Evolutionary conservation across 2,888 invertebrate species (phyloP), one percentile per base, ranked within the genome.

Genomic region (Sinelater perroti): DNA sequence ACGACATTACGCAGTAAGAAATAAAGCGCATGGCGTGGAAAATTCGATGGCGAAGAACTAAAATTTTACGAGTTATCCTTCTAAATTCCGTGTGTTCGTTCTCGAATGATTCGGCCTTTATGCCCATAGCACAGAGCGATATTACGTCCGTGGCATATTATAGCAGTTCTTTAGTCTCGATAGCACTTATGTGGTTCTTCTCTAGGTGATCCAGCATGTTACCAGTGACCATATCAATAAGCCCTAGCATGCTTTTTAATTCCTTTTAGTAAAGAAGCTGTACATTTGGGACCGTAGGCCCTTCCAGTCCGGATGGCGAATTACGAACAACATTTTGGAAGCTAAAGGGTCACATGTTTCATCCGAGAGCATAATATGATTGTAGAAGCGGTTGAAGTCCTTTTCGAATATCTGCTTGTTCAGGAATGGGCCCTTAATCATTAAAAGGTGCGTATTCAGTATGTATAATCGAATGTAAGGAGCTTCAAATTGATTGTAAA

Each of bases 251-350:
- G 26, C 70, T 70, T 66, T 78, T 82, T 60, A 70, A 68, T 83
- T 83, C 13, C 80, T 81, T 1, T 79, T 75, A 1, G 82, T 80
- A 65, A 84, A 79, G 0, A 80, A 79, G 0, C 83, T 82, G 0
- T 81, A 79, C 21, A 83, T 73, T 58, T 81, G 81, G 1, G 76
- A 69, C 11, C 84, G 72, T 11, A 83, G 66, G 30, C 75, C 74
- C 62, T 78, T 81, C 84, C 84, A 84, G 1, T 77, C 76, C 0
- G 79, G 77, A 45, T 79, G 81, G 47, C 75, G 77, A 33, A 80
- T 57, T 1, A 77, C 73, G 50, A 81, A 69, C 11, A 79, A 64
- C 66, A 78, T 74, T 21, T 74, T 73, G 66, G 77, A 75, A 0
- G 75, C 74, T 24, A 79, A 70, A 3, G 76, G 75, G 57, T 79